A percentile compares a stretch with the other conserved stretches of the same genome.
These are phyloP conservation scores for Passer domesticus DNA, from an alignment of 2,113 vertebrate species.

Conservation along the genomic window DNA sequence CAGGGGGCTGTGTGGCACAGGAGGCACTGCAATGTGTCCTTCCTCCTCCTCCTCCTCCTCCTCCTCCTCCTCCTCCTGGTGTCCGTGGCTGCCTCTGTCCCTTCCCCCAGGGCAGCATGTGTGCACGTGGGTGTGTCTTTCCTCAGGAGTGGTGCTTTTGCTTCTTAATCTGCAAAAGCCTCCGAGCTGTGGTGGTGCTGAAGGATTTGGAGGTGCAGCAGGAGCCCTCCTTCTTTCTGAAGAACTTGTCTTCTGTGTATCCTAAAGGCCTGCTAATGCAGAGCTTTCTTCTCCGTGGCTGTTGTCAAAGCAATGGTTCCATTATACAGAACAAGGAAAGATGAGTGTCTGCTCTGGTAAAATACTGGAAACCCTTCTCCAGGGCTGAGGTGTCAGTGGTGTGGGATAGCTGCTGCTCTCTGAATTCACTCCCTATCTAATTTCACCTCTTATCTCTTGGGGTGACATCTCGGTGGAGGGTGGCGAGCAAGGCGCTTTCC, in stretches of 20 bases:
- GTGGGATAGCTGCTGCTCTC: not conserved
- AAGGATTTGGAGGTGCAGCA: not conserved
- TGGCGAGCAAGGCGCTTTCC: not conserved
- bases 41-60: not conserved
- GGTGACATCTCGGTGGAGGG: not conserved
- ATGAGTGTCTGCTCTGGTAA: not conserved
- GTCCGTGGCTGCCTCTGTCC: not conserved
- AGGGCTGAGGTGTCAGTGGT: not conserved
- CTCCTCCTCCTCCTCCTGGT: not conserved
- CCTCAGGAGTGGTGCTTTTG: not conserved
- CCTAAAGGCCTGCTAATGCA: not conserved
- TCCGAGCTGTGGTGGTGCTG: not conserved
- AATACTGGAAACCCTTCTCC: not conserved
- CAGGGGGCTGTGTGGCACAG: not conserved
- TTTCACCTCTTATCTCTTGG: not conserved
- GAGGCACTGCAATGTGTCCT: not conserved
- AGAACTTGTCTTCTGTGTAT: not conserved
- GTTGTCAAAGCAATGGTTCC: not conserved
- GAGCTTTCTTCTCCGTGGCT: not conserved
- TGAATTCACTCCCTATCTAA: not conserved
- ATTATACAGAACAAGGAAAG: not conserved
- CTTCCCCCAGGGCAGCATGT: slow-evolving; percentile 17
- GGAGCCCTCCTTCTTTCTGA: not conserved
- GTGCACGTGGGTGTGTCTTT: slow-evolving; percentile 18
- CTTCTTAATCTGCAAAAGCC: slow-evolving; percentile 41